A percentile compares a stretch with the other conserved stretches of the same genome.
These are phyloP conservation scores for Eospalax fontanierii DNA, from an alignment of 2,797 vertebrate genomes.

Conservation along the genomic window DNA sequence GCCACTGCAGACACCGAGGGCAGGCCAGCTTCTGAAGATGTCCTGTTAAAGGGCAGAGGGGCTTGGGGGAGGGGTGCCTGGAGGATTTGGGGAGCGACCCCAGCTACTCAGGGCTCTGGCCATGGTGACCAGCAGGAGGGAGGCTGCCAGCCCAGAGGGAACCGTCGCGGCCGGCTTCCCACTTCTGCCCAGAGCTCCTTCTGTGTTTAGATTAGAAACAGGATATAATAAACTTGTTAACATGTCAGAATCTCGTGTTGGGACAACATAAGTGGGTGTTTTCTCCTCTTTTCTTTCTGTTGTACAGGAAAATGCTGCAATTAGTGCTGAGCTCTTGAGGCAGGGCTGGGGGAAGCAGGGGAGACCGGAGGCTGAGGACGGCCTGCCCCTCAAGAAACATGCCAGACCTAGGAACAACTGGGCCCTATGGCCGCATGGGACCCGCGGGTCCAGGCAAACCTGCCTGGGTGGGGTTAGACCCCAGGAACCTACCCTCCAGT, in stretches of 20 bases:
- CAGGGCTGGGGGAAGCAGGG: slow-evolving; percentile 35
- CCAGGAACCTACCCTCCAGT: background rate
- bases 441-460: background rate
- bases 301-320: slow-evolving; percentile 46
- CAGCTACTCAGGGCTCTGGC: accelerated
- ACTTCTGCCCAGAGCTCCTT: slow-evolving; percentile 66
- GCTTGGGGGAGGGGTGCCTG: background rate
- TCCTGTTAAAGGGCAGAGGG: background rate
- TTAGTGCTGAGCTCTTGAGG: slow-evolving; percentile 71
- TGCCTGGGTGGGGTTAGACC: background rate
- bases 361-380: background rate
- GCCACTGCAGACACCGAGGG: accelerated
- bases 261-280: slow-evolving; percentile 73
- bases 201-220: slow-evolving; percentile 79
- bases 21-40: background rate
- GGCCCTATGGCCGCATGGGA: background rate
- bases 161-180: slow-evolving; percentile 61
- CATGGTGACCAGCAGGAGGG: background rate
- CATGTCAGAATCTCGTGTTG: slow-evolving; percentile 75
- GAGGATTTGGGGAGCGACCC: background rate
- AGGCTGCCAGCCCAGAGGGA: background rate
- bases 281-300: slow-evolving; percentile 70
- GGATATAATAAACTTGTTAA: slow-evolving; percentile 82
- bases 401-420: accelerated
- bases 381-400: background rate